phyloP scores from a whole-genome alignment of 2,888 invertebrate species.

The Miltochrista miniata region DNA sequence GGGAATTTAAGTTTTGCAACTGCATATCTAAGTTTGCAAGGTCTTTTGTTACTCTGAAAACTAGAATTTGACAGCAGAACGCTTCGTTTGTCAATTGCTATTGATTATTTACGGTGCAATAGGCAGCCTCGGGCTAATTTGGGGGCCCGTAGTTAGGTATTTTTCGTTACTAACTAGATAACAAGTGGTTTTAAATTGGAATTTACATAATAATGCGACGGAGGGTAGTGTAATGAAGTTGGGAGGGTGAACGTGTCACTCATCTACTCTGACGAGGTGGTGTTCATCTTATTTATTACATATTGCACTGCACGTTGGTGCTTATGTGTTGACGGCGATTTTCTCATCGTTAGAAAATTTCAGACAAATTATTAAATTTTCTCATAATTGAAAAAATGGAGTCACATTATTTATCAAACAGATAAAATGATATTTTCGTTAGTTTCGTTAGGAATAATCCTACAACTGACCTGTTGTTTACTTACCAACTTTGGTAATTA shows the following conservation, averaged over 20 bases:
- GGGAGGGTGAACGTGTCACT: slow-evolving; percentile 49
- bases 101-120: slow-evolving; percentile 77
- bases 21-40: slow-evolving; percentile 34
- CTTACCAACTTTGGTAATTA: too few species aligned
- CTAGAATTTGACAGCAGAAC: slow-evolving; percentile 81
- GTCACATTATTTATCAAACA: too few species aligned
- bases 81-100: slow-evolving; percentile 83
- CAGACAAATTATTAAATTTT: slow-evolving; percentile 9
- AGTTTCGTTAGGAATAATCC: too few species aligned
- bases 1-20: slow-evolving; percentile 4
- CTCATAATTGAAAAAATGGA: too few species aligned
- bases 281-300: slow-evolving; percentile 32
- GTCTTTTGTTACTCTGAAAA: slow-evolving; percentile 57
- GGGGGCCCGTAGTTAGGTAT: slow-evolving; percentile 72
- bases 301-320: slow-evolving; percentile 10
- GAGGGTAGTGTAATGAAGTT: slow-evolving; percentile 58
- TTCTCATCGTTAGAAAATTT: not conserved
- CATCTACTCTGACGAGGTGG: slow-evolving; percentile 28
- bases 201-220: slow-evolving; percentile 78
- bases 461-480: too few species aligned
- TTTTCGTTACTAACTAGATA: slow-evolving; percentile 82
- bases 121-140: slow-evolving; percentile 75
- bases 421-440: too few species aligned
- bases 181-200: slow-evolving; percentile 83
- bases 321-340: not conserved